Conservation (phyloP, 2,888 invertebrate genomes). For the Eristalinus aeneus region DNA sequence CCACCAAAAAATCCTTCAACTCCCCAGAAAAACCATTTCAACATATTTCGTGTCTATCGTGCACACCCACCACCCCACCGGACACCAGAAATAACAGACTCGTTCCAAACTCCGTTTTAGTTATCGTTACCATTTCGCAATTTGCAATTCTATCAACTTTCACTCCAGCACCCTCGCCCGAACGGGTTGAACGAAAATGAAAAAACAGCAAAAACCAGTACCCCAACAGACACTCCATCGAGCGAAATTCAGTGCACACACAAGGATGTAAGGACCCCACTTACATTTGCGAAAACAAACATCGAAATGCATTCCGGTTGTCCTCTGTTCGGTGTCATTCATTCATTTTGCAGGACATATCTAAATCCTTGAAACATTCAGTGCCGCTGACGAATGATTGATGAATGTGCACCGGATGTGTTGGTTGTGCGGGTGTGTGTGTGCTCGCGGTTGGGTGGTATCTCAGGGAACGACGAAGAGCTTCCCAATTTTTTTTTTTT, state of each 20-base stretch:
- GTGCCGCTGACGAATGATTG: slow-evolving; percentile 63
- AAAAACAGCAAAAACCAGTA: slow-evolving; percentile 7
- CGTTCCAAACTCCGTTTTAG: slow-evolving; percentile 54
- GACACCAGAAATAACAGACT: slow-evolving; percentile 60
- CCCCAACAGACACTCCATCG: not conserved
- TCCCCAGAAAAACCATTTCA: not conserved
- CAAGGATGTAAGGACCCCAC: slow-evolving; percentile 47
- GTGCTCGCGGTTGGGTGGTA: not conserved
- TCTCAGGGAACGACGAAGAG: not conserved
- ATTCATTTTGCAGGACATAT: slow-evolving; percentile 63
- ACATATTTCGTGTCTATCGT: not conserved
- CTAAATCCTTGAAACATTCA: slow-evolving; percentile 69
- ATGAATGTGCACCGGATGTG: slow-evolving; percentile 64
- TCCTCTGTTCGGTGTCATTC: slow-evolving; percentile 46
- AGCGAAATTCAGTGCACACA: slow-evolving; percentile 50
- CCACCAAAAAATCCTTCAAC: not conserved
- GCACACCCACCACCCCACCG: not conserved
- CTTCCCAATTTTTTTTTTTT: not conserved
- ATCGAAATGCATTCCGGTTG: slow-evolving; percentile 40
- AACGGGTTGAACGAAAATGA: not conserved
- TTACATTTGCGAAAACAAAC: slow-evolving; percentile 59
- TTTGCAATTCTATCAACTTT: slow-evolving; percentile 69
- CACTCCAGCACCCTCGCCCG: slow-evolving; percentile 38
- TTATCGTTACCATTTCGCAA: slow-evolving; percentile 61
- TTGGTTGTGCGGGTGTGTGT: slow-evolving; percentile 35